Conservation (phyloP, 2,888 invertebrate species). For the Chaetogeoica ovagalla region DNA sequence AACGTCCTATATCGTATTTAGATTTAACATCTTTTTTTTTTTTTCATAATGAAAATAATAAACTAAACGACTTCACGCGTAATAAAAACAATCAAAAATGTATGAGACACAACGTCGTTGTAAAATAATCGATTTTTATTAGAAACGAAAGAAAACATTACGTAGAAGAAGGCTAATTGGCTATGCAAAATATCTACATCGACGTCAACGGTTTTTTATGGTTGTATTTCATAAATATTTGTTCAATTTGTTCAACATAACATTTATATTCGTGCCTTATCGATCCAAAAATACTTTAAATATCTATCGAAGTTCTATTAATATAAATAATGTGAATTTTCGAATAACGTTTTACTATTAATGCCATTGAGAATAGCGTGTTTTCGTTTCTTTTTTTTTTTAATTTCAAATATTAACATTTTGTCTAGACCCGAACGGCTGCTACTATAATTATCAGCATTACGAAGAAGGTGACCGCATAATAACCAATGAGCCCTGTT, state of each 20-base stretch:
- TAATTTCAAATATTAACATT: not conserved
- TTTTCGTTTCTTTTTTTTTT: too few relatives aligned
- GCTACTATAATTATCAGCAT: conserved; percentile 92
- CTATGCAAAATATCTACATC: conserved; percentile 50
- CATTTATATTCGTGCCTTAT: not conserved
- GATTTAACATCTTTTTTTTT: too few relatives aligned
- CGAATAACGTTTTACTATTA: not conserved
- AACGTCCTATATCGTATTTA: too few relatives aligned
- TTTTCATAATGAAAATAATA: too few relatives aligned
- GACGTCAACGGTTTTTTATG: conserved; percentile 1
- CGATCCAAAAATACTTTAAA: not conserved
- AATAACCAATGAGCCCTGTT: conserved; percentile 90
- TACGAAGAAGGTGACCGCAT: conserved; percentile 92
- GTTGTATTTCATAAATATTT: conserved; percentile 16
- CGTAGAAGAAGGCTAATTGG: conserved; percentile 28
- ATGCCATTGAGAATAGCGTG: not conserved
- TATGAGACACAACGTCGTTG: not conserved
- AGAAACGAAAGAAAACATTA: not conserved
- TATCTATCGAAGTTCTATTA: not conserved
- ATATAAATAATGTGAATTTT: not conserved
- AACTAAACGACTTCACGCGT: too few relatives aligned
- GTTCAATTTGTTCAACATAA: not conserved
- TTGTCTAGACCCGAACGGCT: conserved; percentile 69
- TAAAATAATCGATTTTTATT: not conserved
- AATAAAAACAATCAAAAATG: too few relatives aligned